Evolutionary conservation across 64 coral and sea anemone species (phyloP).

Genomic region (Anthopleura sola): DNA sequence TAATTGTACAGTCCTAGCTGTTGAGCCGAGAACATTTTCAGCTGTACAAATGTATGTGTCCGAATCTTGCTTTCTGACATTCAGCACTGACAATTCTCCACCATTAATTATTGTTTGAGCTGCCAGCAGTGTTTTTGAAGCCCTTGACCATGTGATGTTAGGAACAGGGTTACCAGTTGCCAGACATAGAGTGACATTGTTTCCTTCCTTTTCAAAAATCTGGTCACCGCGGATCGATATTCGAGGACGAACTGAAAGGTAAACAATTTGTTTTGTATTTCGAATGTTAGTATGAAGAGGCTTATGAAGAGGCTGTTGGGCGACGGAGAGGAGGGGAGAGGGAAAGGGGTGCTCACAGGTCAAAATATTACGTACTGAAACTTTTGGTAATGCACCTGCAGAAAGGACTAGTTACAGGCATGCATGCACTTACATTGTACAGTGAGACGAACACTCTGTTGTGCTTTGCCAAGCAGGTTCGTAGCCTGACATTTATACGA

Average conservation of each 20-base stretch:
- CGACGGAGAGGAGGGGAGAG: no score
- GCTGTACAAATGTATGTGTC: slow-evolving; percentile 38
- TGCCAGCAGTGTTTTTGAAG: neutral
- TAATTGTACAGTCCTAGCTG: neutral
- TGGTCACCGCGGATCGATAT: slow-evolving; percentile 5
- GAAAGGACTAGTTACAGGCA: no score
- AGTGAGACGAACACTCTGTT: neutral
- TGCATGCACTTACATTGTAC: neutral
- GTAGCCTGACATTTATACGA: slow-evolving; percentile 45
- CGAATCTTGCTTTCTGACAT: neutral
- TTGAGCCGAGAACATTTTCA: slow-evolving; percentile 31
- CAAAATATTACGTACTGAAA: no score
- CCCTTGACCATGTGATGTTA: slow-evolving; percentile 33
- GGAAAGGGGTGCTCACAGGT: no score
- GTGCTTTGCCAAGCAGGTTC: slow-evolving; percentile 28
- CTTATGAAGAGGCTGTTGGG: neutral
- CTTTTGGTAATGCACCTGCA: no score
- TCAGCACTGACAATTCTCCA: neutral
- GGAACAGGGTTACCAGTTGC: slow-evolving; percentile 40
- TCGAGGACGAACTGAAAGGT: slow-evolving; percentile 24
- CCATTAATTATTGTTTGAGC: neutral
- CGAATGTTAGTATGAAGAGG: no score
- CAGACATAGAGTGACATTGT: slow-evolving; percentile 15
- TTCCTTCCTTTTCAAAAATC: slow-evolving; percentile 2
- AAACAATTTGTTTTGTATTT: neutral